Percentiles rank a stretch among this genome's conserved stretches.
Evolutionary conservation across 2,797 vertebrate genomes (phyloP).

Genomic region (Pitangus sulphuratus): DNA sequence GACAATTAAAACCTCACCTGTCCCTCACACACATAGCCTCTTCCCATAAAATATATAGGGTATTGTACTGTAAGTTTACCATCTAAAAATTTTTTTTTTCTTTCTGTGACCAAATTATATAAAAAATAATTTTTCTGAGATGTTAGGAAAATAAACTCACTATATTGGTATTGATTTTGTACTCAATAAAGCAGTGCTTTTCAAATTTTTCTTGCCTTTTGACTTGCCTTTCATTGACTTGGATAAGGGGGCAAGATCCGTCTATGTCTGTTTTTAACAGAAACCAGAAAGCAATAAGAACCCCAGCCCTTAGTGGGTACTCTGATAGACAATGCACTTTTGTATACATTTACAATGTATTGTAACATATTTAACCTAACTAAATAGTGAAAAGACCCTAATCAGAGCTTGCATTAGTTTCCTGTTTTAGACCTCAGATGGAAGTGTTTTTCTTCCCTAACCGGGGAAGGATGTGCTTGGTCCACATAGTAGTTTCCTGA

Average conservation of each 20-base stretch:
- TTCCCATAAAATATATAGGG: neutral
- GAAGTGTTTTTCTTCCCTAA: neutral
- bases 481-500: neutral
- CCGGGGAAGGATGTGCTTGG: neutral
- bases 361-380: neutral
- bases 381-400: neutral
- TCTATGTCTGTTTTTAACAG: neutral
- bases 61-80: neutral
- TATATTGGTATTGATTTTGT: neutral
- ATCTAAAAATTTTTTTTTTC: neutral
- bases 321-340: neutral
- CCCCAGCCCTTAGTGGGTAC: neutral
- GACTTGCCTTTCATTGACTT: neutral
- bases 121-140: neutral
- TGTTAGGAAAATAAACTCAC: neutral
- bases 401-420: neutral
- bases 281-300: neutral
- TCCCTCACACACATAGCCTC: neutral
- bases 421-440: neutral
- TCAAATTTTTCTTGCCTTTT: neutral
- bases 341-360: neutral
- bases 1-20: neutral
- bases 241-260: neutral
- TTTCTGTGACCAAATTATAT: neutral
- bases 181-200: neutral